Evolutionary conservation across 1,140 invertebrate species (phyloP).

Genomic region (Parapsyche elsis): DNA sequence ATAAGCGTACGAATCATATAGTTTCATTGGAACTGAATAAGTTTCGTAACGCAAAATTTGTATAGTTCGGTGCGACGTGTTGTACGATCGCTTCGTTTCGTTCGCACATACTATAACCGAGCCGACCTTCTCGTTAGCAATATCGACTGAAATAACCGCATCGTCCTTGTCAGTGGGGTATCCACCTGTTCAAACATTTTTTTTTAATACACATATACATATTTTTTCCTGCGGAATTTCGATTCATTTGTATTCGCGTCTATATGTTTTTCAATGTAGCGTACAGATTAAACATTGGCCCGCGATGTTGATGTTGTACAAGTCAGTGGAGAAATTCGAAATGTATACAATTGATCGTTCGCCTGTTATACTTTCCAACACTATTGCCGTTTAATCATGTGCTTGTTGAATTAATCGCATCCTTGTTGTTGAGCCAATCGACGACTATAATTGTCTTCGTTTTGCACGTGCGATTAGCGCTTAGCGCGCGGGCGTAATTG

Average conservation of each 20-base stretch:
- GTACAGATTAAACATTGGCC: slow-evolving; percentile 7
- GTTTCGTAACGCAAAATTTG: too few relatives aligned
- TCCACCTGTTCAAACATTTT: slow-evolving; percentile 50
- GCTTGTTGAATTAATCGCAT: too few relatives aligned
- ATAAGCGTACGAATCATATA: too few relatives aligned
- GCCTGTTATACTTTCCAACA: too few relatives aligned
- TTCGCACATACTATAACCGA: slow-evolving; percentile 35
- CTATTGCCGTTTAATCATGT: too few relatives aligned
- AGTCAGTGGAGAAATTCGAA: neutral
- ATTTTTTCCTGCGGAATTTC: neutral
- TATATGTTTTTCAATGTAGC: neutral
- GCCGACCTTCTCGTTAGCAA: slow-evolving; percentile 53
- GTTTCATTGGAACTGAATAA: too few relatives aligned
- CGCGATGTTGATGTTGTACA: neutral
- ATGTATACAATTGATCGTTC: neutral
- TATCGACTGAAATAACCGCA: slow-evolving; percentile 54
- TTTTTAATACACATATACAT: slow-evolving; percentile 22
- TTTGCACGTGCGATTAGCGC: neutral
- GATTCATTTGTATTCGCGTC: slow-evolving; percentile 19
- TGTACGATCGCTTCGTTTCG: neutral
- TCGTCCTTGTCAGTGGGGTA: slow-evolving; percentile 55
- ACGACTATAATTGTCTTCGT: neutral
- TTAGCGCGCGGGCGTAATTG: slow-evolving; percentile 7
- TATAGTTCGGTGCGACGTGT: too few relatives aligned
- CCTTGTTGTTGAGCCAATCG: too few relatives aligned